Conservation (phyloP, 2,888 invertebrate species). For the Eretmocerus hayati region DNA sequence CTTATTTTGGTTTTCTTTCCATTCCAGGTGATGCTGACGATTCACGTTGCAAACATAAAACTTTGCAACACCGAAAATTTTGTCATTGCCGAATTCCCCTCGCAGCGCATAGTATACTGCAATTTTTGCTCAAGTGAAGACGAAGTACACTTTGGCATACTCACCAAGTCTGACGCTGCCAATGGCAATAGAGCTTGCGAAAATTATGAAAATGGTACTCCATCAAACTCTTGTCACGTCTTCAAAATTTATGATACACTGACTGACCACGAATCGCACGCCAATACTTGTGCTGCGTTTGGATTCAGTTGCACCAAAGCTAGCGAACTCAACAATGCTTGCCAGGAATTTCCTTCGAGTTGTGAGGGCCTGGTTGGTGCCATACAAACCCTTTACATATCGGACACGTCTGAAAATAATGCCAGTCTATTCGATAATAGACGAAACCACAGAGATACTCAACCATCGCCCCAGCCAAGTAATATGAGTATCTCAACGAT, state of each 20-base stretch:
- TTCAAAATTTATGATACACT: constrained; percentile 88
- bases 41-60: constrained; percentile 72
- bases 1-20: no score
- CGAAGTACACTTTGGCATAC: constrained; percentile 84
- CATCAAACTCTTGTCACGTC: constrained; percentile 88
- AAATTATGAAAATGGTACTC: constrained; percentile 46
- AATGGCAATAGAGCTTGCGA: constrained; percentile 25
- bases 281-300: constrained; percentile 73
- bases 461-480: constrained; percentile 72
- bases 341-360: constrained; percentile 84
- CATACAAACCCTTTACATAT: constrained; percentile 52
- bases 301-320: constrained; percentile 78
- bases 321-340: constrained; percentile 69
- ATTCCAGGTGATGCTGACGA: constrained; percentile 58
- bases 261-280: constrained; percentile 73
- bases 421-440: constrained; percentile 32
- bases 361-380: constrained; percentile 59
- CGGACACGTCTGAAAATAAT: constrained; percentile 37
- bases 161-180: constrained; percentile 53
- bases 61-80: constrained; percentile 72
- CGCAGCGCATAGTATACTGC: constrained; percentile 78
- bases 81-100: constrained; percentile 79
- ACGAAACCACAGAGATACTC: constrained; percentile 30
- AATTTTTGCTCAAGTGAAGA: constrained; percentile 88
- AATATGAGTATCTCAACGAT: constrained; percentile 73